Evolutionary conservation across 2,797 vertebrate species (phyloP).

Genomic region (Rhabdophis nuchalis): DNA sequence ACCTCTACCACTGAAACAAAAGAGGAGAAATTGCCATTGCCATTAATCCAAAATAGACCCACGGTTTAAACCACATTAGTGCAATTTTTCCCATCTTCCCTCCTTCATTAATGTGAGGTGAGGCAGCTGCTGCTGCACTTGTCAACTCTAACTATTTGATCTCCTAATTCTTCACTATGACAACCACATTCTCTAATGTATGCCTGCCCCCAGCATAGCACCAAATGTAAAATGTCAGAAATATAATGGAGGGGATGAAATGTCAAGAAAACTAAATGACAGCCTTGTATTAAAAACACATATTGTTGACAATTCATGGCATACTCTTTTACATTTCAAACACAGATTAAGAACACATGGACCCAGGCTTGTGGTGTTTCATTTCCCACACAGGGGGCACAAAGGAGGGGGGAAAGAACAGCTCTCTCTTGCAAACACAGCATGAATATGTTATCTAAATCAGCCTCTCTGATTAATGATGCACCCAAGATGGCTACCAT

Average conservation of each 20-base stretch:
- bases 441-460: constrained; percentile 2
- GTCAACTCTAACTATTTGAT: not conserved
- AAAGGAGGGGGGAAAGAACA: not conserved
- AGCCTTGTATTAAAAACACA: constrained; percentile 11
- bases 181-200: not conserved
- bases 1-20: not conserved
- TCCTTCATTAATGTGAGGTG: not conserved
- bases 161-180: constrained; percentile 10
- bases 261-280: constrained; percentile 4
- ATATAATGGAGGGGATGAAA: not conserved
- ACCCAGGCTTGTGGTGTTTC: not conserved
- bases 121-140: constrained; percentile 8
- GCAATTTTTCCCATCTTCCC: not conserved
- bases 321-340: constrained; percentile 22
- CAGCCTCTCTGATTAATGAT: constrained; percentile 6
- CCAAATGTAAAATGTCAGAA: not conserved
- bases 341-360: not conserved
- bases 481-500: not conserved
- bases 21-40: not conserved
- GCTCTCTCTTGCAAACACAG: not conserved
- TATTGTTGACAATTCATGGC: not conserved
- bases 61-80: not conserved
- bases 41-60: not conserved
- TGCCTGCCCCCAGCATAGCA: not conserved
- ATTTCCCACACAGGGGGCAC: not conserved